These are phyloP conservation scores for Pomatorhinus ruficollis DNA, from an alignment of 2,113 vertebrate species.

Conservation along the genomic window DNA sequence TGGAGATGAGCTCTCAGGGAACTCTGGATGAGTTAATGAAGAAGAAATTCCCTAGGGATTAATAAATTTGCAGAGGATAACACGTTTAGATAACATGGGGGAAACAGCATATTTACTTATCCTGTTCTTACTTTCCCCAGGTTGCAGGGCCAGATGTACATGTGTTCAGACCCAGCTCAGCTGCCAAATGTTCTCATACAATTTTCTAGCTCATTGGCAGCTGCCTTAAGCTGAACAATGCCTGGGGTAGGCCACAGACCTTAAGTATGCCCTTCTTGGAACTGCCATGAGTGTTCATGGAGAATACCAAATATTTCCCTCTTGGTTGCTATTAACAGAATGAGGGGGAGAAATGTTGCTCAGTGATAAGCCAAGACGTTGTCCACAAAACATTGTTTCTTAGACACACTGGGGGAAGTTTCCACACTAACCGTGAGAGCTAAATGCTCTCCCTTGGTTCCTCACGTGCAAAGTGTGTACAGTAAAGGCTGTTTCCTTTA, in stretches of 20 bases:
- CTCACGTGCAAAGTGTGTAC: background rate
- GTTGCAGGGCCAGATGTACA: background rate
- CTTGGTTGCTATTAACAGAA: background rate
- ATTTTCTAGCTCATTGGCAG: background rate
- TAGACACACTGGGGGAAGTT: background rate
- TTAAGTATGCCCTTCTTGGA: background rate
- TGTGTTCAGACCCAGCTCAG: background rate
- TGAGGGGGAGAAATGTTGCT: background rate
- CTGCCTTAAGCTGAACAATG: background rate
- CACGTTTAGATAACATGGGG: background rate
- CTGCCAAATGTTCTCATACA: background rate
- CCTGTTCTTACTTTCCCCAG: background rate
- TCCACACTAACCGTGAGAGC: background rate
- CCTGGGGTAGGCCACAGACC: background rate
- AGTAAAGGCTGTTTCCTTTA: background rate
- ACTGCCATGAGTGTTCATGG: background rate
- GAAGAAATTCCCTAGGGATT: background rate
- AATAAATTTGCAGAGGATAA: background rate
- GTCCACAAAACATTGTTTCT: background rate
- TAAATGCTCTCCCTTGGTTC: background rate
- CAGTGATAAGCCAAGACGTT: background rate
- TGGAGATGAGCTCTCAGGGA: background rate
- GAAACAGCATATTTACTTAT: background rate
- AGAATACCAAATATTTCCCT: background rate
- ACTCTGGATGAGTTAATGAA: background rate